A percentile compares a stretch with the other conserved stretches of the same genome.
Conservation (phyloP, 1,140 invertebrate species). For the Nixonia krombeini region DNA sequence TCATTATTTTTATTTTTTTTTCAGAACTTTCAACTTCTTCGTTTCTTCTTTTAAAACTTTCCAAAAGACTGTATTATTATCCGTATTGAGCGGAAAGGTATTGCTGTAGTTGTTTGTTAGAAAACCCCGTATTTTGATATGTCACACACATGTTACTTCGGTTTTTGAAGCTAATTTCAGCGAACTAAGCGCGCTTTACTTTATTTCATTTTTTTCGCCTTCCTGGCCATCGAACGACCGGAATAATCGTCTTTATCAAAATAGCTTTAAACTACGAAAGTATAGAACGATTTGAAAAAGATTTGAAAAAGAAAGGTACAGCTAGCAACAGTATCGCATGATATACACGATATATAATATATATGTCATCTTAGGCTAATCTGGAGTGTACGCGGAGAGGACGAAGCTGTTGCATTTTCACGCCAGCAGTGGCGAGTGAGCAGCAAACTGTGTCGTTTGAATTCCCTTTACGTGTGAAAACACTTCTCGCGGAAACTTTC, state of each 20-base stretch:
- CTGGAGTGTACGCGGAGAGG: no score
- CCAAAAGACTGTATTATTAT: conserved; percentile 58
- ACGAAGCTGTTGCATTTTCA: no score
- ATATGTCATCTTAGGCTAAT: conserved; percentile 38
- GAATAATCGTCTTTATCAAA: conserved; percentile 55
- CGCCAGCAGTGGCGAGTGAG: no score
- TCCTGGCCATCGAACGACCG: conserved; percentile 45
- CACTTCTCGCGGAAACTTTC: no score
- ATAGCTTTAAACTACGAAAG: conserved; percentile 50
- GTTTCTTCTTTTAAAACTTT: conserved; percentile 49
- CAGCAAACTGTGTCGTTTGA: no score
- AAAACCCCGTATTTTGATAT: conserved; percentile 65
- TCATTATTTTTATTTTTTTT: conserved; percentile 8
- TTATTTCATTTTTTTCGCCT: conserved; percentile 23
- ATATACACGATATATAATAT: conserved; percentile 43
- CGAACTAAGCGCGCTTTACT: conserved; percentile 40
- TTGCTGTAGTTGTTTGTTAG: conserved; percentile 62
- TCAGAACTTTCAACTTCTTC: conserved; percentile 46
- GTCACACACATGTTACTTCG: conserved; percentile 54
- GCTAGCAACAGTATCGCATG: conserved; percentile 47
- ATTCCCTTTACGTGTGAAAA: no score
- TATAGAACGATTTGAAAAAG: conserved; percentile 50
- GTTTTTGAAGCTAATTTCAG: conserved; percentile 43
- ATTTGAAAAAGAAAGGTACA: conserved; percentile 48
- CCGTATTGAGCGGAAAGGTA: conserved; percentile 66